Evolutionary conservation across 2,113 vertebrate genomes (phyloP).

Genomic region (Cephalopholis sonnerati): DNA sequence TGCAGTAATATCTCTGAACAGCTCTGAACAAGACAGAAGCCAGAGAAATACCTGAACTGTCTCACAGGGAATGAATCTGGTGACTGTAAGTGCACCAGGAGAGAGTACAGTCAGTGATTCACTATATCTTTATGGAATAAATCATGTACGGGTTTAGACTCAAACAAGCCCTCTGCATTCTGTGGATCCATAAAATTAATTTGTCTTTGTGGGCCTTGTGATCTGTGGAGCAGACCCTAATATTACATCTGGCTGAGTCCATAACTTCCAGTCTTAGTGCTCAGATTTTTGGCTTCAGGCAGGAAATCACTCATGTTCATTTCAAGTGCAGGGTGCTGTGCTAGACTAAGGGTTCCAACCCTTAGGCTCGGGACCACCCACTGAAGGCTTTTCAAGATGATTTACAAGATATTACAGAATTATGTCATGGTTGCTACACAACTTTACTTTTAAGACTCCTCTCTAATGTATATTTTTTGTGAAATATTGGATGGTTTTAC

Average conservation of each 20-base stretch:
- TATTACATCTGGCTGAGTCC: slow-evolving; percentile 28
- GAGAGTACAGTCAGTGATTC: slow-evolving; percentile 43
- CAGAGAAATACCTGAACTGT: slow-evolving; percentile 11
- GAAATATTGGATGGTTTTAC: not conserved
- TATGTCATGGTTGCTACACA: not conserved
- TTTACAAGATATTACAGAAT: slow-evolving; percentile 15
- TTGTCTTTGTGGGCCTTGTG: slow-evolving; percentile 35
- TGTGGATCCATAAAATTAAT: slow-evolving; percentile 46
- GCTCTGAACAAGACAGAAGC: slow-evolving; percentile 9
- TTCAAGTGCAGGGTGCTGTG: slow-evolving; percentile 24
- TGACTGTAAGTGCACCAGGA: slow-evolving; percentile 19
- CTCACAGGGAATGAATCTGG: slow-evolving; percentile 14
- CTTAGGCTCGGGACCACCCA: not conserved
- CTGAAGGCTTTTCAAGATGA: slow-evolving; percentile 14
- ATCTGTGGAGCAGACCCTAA: slow-evolving; percentile 26
- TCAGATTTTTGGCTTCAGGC: slow-evolving; percentile 22
- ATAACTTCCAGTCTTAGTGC: slow-evolving; percentile 25
- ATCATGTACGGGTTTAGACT: slow-evolving; percentile 45
- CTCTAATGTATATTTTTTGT: not conserved
- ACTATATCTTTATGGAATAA: slow-evolving; percentile 38
- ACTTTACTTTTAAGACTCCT: not conserved
- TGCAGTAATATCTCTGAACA: not conserved
- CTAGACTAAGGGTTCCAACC: slow-evolving; percentile 20
- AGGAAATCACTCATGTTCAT: slow-evolving; percentile 33
- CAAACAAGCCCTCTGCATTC: slow-evolving; percentile 14